These are phyloP conservation scores for Ophiodon elongatus DNA, from an alignment of 2,113 vertebrate genomes.

Conservation along the genomic window DNA sequence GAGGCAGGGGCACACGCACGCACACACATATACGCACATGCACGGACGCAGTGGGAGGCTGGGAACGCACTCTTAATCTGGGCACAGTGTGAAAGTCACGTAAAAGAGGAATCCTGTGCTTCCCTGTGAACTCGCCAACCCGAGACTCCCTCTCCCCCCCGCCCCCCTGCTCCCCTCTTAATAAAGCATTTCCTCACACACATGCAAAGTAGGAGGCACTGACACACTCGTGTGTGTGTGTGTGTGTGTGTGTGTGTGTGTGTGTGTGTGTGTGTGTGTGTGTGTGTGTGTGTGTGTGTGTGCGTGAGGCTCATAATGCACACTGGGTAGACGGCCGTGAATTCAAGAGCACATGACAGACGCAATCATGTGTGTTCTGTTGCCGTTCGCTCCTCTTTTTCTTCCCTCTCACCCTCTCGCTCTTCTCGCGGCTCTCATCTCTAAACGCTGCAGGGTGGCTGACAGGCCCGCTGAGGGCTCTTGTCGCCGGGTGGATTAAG, in stretches of 20 bases:
- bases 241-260: too few relatives aligned
- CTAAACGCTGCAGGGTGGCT: constrained; percentile 74
- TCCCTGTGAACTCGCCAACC: constrained; percentile 58
- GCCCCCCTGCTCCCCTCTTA: constrained; percentile 3
- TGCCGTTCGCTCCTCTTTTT: constrained; percentile 9
- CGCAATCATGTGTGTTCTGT: constrained; percentile 14
- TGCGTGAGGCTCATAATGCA: neutral
- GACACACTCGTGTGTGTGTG: constrained; percentile 1
- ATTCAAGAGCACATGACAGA: constrained; percentile 41
- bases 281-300: too few relatives aligned
- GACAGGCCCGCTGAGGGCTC: constrained; percentile 79
- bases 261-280: too few relatives aligned
- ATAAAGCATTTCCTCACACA: constrained; percentile 49
- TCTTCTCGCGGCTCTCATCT: constrained; percentile 58
- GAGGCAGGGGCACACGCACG: constrained; percentile 6
- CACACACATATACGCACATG: neutral
- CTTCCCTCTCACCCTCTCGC: neutral
- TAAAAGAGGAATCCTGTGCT: constrained; percentile 72
- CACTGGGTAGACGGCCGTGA: constrained; percentile 31
- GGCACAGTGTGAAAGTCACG: constrained; percentile 68
- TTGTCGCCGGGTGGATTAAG: constrained; percentile 81
- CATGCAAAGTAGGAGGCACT: neutral
- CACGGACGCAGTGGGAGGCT: constrained; percentile 60
- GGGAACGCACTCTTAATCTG: constrained; percentile 74
- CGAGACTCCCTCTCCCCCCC: neutral